Conservation (phyloP, 1,140 invertebrate genomes). For the Meloidogyne hapla region DNA sequence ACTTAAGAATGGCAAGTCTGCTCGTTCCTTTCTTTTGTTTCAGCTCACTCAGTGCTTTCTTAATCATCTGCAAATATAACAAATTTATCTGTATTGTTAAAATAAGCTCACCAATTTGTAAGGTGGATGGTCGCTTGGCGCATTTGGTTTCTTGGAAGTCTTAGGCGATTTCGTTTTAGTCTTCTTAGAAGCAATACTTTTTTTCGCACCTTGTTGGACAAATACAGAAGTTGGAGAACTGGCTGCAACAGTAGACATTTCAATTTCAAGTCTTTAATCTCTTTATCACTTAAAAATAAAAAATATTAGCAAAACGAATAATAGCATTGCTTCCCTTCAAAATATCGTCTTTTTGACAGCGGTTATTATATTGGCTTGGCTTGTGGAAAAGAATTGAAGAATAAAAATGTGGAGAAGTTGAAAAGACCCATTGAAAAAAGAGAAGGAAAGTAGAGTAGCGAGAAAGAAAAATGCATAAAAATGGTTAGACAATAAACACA, state of each 20-base stretch:
- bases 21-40: slow-evolving; percentile 58
- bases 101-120: slow-evolving; percentile 19
- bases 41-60: slow-evolving; percentile 27
- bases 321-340: too few relatives aligned
- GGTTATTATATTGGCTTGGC: too few relatives aligned
- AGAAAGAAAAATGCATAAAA: too few relatives aligned
- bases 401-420: too few relatives aligned
- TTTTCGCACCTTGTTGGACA: neutral
- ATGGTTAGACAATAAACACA: too few relatives aligned
- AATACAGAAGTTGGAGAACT: neutral
- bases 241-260: neutral
- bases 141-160: neutral
- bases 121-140: neutral
- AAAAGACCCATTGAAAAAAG: too few relatives aligned
- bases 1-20: slow-evolving; percentile 63
- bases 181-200: neutral
- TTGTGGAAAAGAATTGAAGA: neutral
- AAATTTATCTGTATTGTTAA: too few relatives aligned
- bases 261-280: too few relatives aligned
- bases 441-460: too few relatives aligned
- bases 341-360: too few relatives aligned
- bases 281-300: too few relatives aligned
- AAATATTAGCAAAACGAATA: too few relatives aligned
- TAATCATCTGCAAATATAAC: slow-evolving; percentile 34
- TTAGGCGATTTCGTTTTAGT: neutral